A percentile compares a stretch with the other conserved stretches of the same genome.
Conservation (phyloP, 2,888 invertebrate genomes). For the Lottia scabra region DNA sequence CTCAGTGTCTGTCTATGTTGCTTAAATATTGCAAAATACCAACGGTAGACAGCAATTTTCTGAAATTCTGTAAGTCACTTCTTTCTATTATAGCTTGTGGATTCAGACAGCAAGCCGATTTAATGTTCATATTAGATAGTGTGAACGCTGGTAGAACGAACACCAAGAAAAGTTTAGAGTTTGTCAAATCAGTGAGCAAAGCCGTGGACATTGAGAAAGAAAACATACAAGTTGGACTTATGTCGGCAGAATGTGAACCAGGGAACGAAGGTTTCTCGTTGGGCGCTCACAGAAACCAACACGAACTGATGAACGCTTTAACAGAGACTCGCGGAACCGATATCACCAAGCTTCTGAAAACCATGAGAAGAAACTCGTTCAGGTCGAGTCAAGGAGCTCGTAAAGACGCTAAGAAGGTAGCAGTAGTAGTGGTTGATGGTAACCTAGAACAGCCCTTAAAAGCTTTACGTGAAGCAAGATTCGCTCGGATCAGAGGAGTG, state of each 20-base stretch:
- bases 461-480: constrained; percentile 48
- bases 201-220: constrained; percentile 48
- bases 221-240: constrained; percentile 55
- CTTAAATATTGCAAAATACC: no score
- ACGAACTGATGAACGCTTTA: constrained; percentile 33
- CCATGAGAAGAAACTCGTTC: constrained; percentile 47
- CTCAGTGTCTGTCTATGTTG: no score
- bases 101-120: constrained; percentile 51
- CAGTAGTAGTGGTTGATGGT: constrained; percentile 54
- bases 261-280: constrained; percentile 38
- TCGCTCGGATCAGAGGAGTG: constrained; percentile 49
- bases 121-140: constrained; percentile 59
- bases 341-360: constrained; percentile 42
- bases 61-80: no score
- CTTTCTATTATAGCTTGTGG: constrained; percentile 46
- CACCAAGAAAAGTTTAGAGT: constrained; percentile 45
- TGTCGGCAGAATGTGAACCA: constrained; percentile 48
- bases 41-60: no score
- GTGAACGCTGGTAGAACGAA: constrained; percentile 52
- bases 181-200: constrained; percentile 46
- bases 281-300: constrained; percentile 28
- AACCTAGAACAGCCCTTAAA: constrained; percentile 47
- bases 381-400: constrained; percentile 38
- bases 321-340: constrained; percentile 35
- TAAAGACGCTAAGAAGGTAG: constrained; percentile 52